Evolutionary conservation across 2,797 vertebrate species (phyloP), one percentile per base, ranked within the genome.

Genomic region (Florisuga fusca): DNA sequence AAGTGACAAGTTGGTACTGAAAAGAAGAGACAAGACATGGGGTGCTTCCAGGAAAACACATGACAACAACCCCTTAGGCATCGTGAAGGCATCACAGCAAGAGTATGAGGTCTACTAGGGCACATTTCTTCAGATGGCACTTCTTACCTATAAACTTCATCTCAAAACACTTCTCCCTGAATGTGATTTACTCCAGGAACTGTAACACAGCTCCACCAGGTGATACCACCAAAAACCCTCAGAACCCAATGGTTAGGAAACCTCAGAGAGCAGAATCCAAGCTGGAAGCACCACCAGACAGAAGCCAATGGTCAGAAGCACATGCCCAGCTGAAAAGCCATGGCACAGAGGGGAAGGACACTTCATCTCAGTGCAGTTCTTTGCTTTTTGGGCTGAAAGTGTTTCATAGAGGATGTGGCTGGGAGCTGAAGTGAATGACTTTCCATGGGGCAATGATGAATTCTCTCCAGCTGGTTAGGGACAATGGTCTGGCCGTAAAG

Each of bases 301-400:
- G 89, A 77, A 83, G 22, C 15, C 29, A 31, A 48, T 13, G 9
- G 15, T 31, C 38, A 62, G n/a, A 55, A 62, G 10, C 25, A 59
- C 6, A 27, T 54, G 14, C 6, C 2, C 22, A 43, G 13, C 12
- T 55, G 54, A 57, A 71, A 75, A 87, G 10, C 7, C 45, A 38
- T 3, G 19, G 19, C 20, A 53, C 2, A 9, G 33, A 82, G 21
- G 33, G 23, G 19, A 50, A 16, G 27, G 26, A 75, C 0, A 0
- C 11, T 53, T 25, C n/a, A 7, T 31, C 36, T 69, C 5, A 0
- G 26, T n/a, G 7, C 27, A 3, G 27, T 81, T 41, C 50, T 68
- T 46, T 9, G 15, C n/a, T 26, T 78, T 89, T 46, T 15, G 29
- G n/a, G 29, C 15, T 7, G 6, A 25, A 0, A 4, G 8, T 25